A percentile compares a stretch with the other conserved stretches of the same genome.
These are phyloP conservation scores for Buathra laborator DNA, from an alignment of 2,888 invertebrate genomes.

Conservation along the genomic window DNA sequence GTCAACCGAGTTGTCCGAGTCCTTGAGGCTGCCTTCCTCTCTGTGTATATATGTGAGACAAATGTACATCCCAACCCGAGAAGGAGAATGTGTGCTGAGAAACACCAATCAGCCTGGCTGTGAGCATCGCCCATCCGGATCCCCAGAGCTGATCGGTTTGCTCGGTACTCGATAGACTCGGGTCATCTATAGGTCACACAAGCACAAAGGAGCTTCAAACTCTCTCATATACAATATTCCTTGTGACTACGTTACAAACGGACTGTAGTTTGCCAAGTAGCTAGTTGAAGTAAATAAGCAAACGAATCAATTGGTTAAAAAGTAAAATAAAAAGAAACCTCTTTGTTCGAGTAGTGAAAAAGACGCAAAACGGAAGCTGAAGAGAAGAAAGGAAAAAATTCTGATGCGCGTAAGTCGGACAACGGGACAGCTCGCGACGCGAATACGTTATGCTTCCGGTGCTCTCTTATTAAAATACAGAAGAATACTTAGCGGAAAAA, in stretches of 20 bases:
- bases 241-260: neutral
- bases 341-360: neutral
- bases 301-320: neutral
- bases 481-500: slow-evolving; percentile 29
- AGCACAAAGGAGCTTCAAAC: slow-evolving; percentile 3
- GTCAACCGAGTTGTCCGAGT: slow-evolving; percentile 57
- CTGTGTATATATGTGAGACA: slow-evolving; percentile 51
- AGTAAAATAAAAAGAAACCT: neutral
- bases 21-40: slow-evolving; percentile 44
- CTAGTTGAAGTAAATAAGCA: neutral
- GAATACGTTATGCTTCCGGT: slow-evolving; percentile 28
- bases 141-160: slow-evolving; percentile 50
- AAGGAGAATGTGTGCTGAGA: slow-evolving; percentile 56
- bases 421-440: slow-evolving; percentile 24
- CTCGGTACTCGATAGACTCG: slow-evolving; percentile 54
- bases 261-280: slow-evolving; percentile 2
- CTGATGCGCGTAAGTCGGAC: slow-evolving; percentile 4
- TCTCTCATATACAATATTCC: slow-evolving; percentile 1
- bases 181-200: slow-evolving; percentile 39
- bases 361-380: neutral
- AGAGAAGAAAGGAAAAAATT: slow-evolving; percentile 1
- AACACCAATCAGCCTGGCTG: slow-evolving; percentile 58
- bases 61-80: slow-evolving; percentile 46
- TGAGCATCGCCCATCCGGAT: slow-evolving; percentile 45
- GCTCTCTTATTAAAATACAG: slow-evolving; percentile 1